Evolutionary conservation across 2,888 invertebrate species (phyloP).

Genomic region (Panorpa germanica): DNA sequence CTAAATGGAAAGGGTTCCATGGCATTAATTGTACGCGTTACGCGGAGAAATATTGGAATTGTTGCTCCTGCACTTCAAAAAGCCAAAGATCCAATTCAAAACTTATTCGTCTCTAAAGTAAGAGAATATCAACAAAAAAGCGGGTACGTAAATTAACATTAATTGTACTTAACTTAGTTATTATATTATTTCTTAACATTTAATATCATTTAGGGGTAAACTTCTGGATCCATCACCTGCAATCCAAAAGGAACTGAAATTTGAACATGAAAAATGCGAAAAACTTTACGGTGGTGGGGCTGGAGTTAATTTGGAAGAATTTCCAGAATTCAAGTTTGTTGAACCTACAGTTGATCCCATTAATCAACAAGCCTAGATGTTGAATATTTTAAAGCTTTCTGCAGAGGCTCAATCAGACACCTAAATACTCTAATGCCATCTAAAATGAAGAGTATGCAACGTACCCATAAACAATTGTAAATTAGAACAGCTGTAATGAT

Average conservation of each 20-base stretch:
- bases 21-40: constrained; percentile 31
- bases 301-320: constrained; percentile 73
- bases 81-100: constrained; percentile 78
- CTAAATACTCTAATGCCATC: no score
- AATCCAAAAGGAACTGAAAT: constrained; percentile 50
- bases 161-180: background rate
- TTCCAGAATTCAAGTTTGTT: constrained; percentile 69
- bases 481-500: no score
- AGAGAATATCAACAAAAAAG: constrained; percentile 76
- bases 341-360: constrained; percentile 54
- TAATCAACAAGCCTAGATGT: no score
- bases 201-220: constrained; percentile 40
- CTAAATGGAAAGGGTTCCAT: no score
- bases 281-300: constrained; percentile 55
- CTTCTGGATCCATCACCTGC: constrained; percentile 66
- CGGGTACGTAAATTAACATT: constrained; percentile 36
- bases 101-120: constrained; percentile 83
- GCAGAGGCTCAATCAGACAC: no score
- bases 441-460: no score
- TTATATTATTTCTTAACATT: constrained; percentile 9
- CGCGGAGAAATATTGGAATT: constrained; percentile 53
- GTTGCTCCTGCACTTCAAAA: constrained; percentile 46
- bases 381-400: no score
- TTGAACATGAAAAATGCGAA: constrained; percentile 64
- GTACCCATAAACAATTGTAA: no score